Evolutionary conservation across 1,140 invertebrate species (phyloP).

Genomic region (Micrasema longulum): DNA sequence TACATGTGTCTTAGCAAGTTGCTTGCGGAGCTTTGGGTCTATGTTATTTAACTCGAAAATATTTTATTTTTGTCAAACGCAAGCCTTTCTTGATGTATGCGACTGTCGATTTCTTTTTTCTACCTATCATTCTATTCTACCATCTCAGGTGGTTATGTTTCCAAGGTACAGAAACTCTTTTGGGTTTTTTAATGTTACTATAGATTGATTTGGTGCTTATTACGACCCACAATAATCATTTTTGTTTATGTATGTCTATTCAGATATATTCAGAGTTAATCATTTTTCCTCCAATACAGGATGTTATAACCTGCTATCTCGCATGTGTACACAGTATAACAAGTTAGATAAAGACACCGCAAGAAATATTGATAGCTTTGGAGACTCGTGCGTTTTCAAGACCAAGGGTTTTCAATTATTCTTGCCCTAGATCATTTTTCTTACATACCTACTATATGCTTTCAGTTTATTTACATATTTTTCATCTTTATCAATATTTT

Average conservation of each 20-base stretch:
- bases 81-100: too few relatives aligned
- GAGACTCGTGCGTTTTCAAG: neutral
- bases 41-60: too few relatives aligned
- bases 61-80: too few relatives aligned
- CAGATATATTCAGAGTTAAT: neutral
- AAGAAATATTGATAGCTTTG: neutral
- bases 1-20: too few relatives aligned
- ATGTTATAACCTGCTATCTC: neutral
- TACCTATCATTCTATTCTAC: too few relatives aligned
- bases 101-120: too few relatives aligned
- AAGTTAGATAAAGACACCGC: neutral
- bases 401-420: neutral
- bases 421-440: neutral
- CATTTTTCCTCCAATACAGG: too few relatives aligned
- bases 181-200: neutral
- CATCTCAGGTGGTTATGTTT: too few relatives aligned
- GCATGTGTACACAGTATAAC: neutral
- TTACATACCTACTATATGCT: neutral
- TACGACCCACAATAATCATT: neutral
- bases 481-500: neutral
- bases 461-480: too few relatives aligned
- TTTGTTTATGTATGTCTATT: neutral
- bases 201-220: neutral
- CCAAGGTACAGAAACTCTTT: too few relatives aligned
- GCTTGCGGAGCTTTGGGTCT: too few relatives aligned